Conservation (phyloP, 1,140 invertebrate genomes). For the Agraylea sexmaculata region DNA sequence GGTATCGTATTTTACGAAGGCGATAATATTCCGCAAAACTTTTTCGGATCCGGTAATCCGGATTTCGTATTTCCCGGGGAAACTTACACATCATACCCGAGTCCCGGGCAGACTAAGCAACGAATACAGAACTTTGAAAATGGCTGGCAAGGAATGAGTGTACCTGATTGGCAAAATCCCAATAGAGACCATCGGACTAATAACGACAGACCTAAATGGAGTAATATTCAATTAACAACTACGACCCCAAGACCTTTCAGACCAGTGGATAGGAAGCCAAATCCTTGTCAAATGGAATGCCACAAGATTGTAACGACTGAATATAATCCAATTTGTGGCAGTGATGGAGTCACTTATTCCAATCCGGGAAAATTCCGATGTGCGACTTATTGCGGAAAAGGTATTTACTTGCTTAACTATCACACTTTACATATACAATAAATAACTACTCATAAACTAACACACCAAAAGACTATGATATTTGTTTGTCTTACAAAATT, state of each 20-base stretch:
- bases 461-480: no score
- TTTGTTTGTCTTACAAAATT: no score
- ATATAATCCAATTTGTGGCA: conserved; percentile 24
- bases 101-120: no score
- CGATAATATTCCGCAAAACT: conserved; percentile 1
- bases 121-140: no score
- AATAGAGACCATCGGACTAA: no score
- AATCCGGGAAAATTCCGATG: conserved; percentile 21
- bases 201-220: no score
- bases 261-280: conserved; percentile 4
- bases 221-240: no score
- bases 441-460: neutral
- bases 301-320: conserved; percentile 12
- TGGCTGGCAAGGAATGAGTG: no score
- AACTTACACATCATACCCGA: no score
- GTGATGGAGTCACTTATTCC: conserved; percentile 21
- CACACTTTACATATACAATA: neutral
- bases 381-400: conserved; percentile 20
- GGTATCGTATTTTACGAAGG: conserved; percentile 1
- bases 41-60: neutral
- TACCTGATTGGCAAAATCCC: no score
- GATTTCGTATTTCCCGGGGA: no score
- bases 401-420: conserved; percentile 21
- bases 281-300: conserved; percentile 13
- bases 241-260: no score